Evolutionary conservation across 2,888 invertebrate species (phyloP).

Genomic region (Drosophila limbata): DNA sequence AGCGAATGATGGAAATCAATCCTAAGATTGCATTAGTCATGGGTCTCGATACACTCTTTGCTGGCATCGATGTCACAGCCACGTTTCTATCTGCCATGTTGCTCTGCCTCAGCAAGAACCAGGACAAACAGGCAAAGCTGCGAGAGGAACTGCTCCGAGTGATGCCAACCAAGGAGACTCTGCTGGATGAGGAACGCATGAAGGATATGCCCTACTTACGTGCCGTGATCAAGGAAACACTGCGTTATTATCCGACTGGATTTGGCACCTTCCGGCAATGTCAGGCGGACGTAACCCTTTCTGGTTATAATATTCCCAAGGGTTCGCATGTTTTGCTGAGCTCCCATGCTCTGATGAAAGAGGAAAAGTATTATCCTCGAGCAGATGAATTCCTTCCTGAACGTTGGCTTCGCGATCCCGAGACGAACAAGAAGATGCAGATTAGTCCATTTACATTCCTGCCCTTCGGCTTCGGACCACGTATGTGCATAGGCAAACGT

Average conservation of each 20-base stretch:
- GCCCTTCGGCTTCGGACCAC: conserved; percentile 90
- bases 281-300: conserved; percentile 87
- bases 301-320: conserved; percentile 88
- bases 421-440: conserved; percentile 45
- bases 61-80: conserved; percentile 88
- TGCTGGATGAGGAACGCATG: conserved; percentile 85
- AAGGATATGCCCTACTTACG: conserved; percentile 88
- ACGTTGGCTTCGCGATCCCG: conserved; percentile 87
- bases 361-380: conserved; percentile 88
- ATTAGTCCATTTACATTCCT: conserved; percentile 87
- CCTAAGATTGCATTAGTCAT: conserved; percentile 86
- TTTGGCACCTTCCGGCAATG: conserved; percentile 87
- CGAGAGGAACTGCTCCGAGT: conserved; percentile 86
- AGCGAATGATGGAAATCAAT: conserved; percentile 86
- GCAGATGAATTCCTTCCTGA: conserved; percentile 90
- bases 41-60: conserved; percentile 87
- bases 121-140: conserved; percentile 88
- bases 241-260: conserved; percentile 88
- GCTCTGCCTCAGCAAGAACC: conserved; percentile 88
- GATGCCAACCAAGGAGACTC: conserved; percentile 84
- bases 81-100: conserved; percentile 86
- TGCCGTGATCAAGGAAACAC: conserved; percentile 90
- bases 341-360: conserved; percentile 87
- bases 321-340: conserved; percentile 90
- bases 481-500: conserved; percentile 89